Percentiles rank a stretch among this genome's conserved stretches.
These are phyloP conservation scores for Rhyacophila brunnea DNA, from an alignment of 1,140 invertebrate genomes.

Conservation along the genomic window DNA sequence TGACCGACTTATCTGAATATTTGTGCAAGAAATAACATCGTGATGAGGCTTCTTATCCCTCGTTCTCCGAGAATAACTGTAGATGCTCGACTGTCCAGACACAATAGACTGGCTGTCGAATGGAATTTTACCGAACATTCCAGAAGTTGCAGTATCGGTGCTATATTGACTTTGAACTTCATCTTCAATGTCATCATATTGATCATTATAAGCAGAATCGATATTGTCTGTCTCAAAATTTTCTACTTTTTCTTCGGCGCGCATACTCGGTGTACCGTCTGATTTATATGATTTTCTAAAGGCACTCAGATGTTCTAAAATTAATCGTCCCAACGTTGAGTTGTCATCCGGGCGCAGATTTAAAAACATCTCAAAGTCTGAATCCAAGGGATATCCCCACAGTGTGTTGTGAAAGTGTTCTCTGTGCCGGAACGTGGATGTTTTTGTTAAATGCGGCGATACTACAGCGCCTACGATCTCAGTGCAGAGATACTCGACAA, in stretches of 20 bases:
- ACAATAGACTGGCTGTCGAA: constrained; percentile 18
- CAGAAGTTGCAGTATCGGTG: constrained; percentile 2
- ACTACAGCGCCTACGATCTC: constrained; percentile 55
- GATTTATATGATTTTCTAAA: constrained; percentile 53
- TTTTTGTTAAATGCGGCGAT: constrained; percentile 51
- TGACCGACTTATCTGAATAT: constrained; percentile 47
- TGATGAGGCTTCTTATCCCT: constrained; percentile 44
- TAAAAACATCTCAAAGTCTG: constrained; percentile 57
- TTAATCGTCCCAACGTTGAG: constrained; percentile 55
- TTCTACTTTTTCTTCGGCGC: neutral
- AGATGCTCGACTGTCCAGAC: constrained; percentile 6
- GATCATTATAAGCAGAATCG: constrained; percentile 46
- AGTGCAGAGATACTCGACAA: constrained; percentile 57
- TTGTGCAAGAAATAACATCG: constrained; percentile 48
- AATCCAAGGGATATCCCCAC: constrained; percentile 59
- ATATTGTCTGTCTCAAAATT: constrained; percentile 36
- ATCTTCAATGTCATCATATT: constrained; percentile 49
- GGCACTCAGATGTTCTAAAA: constrained; percentile 54
- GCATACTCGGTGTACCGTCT: constrained; percentile 12
- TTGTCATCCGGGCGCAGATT: constrained; percentile 58
- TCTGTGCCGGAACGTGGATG: constrained; percentile 49
- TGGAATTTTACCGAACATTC: neutral
- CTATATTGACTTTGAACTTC: constrained; percentile 40
- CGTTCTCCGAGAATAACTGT: neutral
- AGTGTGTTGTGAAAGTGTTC: constrained; percentile 55